Evolutionary conservation across 2,888 invertebrate species (phyloP).

Genomic region (Ormyrus thymus): DNA sequence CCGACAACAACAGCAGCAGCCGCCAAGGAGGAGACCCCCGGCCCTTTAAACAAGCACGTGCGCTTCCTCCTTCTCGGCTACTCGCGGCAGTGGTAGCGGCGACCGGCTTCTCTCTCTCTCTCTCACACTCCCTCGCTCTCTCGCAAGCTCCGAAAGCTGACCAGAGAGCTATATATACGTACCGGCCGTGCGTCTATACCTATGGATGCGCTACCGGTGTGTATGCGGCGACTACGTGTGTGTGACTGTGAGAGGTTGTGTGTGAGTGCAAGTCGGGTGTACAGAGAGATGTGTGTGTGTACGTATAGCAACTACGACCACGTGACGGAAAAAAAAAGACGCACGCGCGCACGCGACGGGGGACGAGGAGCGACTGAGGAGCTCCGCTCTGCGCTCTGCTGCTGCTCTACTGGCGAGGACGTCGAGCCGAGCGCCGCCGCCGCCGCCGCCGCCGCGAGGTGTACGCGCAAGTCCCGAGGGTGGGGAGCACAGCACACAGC

Average conservation of each 20-base stretch:
- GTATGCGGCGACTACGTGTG: background rate
- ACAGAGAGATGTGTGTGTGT: background rate
- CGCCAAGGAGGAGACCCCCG: too few species aligned
- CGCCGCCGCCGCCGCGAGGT: constrained; percentile 5
- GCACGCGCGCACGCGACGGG: constrained; percentile 53
- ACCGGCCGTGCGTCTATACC: too few species aligned
- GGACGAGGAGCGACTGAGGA: constrained; percentile 54
- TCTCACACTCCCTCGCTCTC: too few species aligned
- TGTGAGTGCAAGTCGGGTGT: background rate
- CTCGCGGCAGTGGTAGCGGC: too few species aligned
- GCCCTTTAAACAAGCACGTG: too few species aligned
- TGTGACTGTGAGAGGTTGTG: background rate
- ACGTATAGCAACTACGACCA: constrained; percentile 18
- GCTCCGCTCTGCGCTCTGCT: background rate
- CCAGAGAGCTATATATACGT: too few species aligned
- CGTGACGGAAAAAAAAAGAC: constrained; percentile 13
- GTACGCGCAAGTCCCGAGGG: background rate
- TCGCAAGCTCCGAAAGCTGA: too few species aligned
- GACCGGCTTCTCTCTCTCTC: too few species aligned
- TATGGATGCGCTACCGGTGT: background rate
- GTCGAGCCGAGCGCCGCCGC: background rate
- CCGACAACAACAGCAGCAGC: too few species aligned
- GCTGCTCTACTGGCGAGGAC: background rate
- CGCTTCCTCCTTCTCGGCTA: too few species aligned
- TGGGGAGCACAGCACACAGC: background rate